Base-by-base conservation (phyloP, 1,140 invertebrate genomes). In the Drosophila malerkotliana region DNA sequence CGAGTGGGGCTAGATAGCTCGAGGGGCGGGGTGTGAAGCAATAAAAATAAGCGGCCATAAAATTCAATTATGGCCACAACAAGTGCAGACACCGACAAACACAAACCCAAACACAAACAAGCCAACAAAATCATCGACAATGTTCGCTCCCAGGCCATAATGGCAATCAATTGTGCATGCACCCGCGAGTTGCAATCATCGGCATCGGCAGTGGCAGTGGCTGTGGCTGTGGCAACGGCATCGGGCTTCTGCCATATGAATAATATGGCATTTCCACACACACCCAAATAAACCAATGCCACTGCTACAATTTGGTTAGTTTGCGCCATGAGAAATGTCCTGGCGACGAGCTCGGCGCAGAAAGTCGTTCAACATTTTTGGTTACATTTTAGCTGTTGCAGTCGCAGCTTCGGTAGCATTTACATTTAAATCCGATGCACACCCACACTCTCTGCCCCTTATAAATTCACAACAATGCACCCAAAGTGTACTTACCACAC, bases 21-120 rank as follows among this genome's bases (percentile, higher is more conserved):
- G 14, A 7, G 28, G 52, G 10, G 3, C 6, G 21, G 24, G 53
- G n/a, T 44, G 26, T 24, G 9, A 24, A 24, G 74, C 74, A 88
- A 87, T 88, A 87, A 87, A 87, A 87, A 88, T 87, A 87, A 88
- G 83, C 83, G 83, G 71, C 75, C 78, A 87, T 87, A 87, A 87
- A 87, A 87, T 87, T 87, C 83, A 87, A 87, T 87, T 87, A 87
- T 87, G 55, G 75, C 82, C 83, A 87, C 82, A 87, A 87, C 79
- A 87, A 82, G 78, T 87, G 83, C 83, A 88, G 69, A 82, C 72
- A 77, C 57, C 60, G 37, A 21, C 7, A 18, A 18, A 28, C 26
- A 28, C 45, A 57, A 32, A 48, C 44, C n/a, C 53, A 18, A 45
- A 48, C 44, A 18, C 54, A 18, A 45, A 45, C 41, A 15, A 21